Conservation (phyloP, 2,888 invertebrate species). For the Drosophila conformis region DNA sequence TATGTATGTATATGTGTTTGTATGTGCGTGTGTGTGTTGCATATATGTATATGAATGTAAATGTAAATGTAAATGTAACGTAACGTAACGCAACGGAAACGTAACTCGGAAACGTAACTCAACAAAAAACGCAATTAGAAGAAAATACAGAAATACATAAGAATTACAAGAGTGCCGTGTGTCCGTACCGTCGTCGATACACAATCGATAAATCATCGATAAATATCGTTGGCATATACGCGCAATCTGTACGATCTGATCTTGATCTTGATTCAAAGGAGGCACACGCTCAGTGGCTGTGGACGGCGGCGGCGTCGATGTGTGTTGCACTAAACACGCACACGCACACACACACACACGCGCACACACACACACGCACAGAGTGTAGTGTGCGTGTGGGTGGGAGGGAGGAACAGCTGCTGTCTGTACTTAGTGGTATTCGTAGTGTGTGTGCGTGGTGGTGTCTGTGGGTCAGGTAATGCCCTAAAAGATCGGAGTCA, state of each 20-base stretch:
- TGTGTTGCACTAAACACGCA: slow-evolving; percentile 11
- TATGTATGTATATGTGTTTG: slow-evolving; percentile 29
- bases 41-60: slow-evolving; percentile 58
- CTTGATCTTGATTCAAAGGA: slow-evolving; percentile 5
- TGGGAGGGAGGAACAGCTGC: not conserved
- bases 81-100: slow-evolving; percentile 65
- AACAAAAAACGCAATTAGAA: slow-evolving; percentile 78
- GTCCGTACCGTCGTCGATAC: slow-evolving; percentile 75
- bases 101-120: slow-evolving; percentile 77
- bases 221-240: slow-evolving; percentile 21
- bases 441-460: slow-evolving; percentile 16
- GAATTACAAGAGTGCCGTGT: slow-evolving; percentile 64
- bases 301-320: slow-evolving; percentile 16
- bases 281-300: slow-evolving; percentile 16
- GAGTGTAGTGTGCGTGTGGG: not conserved
- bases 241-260: slow-evolving; percentile 7
- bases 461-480: slow-evolving; percentile 66
- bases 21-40: slow-evolving; percentile 27
- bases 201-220: slow-evolving; percentile 41
- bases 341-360: slow-evolving; percentile 5
- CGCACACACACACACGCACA: not conserved
- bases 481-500: slow-evolving; percentile 77
- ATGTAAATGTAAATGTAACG: slow-evolving; percentile 71
- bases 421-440: slow-evolving; percentile 2
- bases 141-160: slow-evolving; percentile 72